A percentile compares a stretch with the other conserved stretches of the same genome.
phyloP scores from a whole-genome alignment of 2,888 invertebrate species.

The Nymphalis polychloros region DNA sequence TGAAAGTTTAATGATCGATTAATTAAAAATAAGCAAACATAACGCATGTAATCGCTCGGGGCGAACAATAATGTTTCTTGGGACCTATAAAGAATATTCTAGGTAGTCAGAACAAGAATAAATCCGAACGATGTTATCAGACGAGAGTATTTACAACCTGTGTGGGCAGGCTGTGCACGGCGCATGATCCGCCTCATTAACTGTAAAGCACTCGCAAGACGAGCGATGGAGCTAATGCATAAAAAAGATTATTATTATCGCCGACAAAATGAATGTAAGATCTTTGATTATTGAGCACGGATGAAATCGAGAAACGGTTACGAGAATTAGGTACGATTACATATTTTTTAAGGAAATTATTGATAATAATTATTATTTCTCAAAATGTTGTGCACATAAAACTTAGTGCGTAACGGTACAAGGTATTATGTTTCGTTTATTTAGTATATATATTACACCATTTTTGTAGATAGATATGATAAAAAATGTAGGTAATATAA shows the following conservation, averaged over 20 bases:
- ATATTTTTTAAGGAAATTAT: not conserved
- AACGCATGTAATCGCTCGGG: constrained; percentile 4
- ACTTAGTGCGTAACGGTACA: too few species aligned
- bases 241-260: constrained; percentile 13
- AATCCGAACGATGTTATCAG: constrained; percentile 15
- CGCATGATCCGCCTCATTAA: constrained; percentile 32
- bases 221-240: constrained; percentile 3
- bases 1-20: not conserved
- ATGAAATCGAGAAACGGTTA: constrained; percentile 5
- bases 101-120: constrained; percentile 24
- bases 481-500: too few species aligned
- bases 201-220: constrained; percentile 22
- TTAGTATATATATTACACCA: too few species aligned
- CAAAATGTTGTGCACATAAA: too few species aligned
- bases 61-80: constrained; percentile 15
- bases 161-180: constrained; percentile 21
- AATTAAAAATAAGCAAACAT: not conserved
- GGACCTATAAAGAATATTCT: constrained; percentile 20
- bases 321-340: not conserved
- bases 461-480: too few species aligned
- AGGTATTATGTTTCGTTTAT: too few species aligned
- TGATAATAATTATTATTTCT: too few species aligned
- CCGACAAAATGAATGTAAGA: constrained; percentile 17
- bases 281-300: constrained; percentile 10
- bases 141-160: constrained; percentile 14